A percentile compares a stretch with the other conserved stretches of the same genome.
phyloP scores from a whole-genome alignment of 2,888 invertebrate species.

The Euplagia quadripunctaria region DNA sequence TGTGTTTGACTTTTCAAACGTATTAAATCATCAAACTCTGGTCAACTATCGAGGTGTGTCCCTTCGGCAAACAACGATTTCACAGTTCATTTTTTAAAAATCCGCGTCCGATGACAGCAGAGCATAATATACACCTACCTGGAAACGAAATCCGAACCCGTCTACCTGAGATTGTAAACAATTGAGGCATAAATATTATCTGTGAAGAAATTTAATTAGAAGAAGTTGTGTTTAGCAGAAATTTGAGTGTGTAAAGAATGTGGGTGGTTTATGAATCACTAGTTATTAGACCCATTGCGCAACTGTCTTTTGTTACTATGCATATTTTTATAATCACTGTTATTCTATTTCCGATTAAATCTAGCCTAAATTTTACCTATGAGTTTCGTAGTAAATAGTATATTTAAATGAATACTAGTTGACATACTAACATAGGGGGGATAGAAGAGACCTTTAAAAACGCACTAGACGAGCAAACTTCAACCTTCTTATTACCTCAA shows the following conservation, averaged over 20 bases:
- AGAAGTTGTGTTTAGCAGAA: slow-evolving; percentile 13
- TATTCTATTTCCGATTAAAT: neutral
- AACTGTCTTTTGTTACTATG: neutral
- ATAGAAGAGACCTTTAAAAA: too few relatives aligned
- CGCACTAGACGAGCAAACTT: too few relatives aligned
- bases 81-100: slow-evolving; percentile 16
- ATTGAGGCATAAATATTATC: slow-evolving; percentile 11
- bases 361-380: neutral
- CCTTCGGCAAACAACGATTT: slow-evolving; percentile 5
- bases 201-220: slow-evolving; percentile 12
- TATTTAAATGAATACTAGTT: too few relatives aligned
- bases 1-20: neutral
- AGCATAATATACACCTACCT: slow-evolving; percentile 25
- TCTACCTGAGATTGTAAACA: slow-evolving; percentile 37
- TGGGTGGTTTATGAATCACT: slow-evolving; percentile 14
- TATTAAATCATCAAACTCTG: neutral
- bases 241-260: slow-evolving; percentile 8
- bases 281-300: neutral
- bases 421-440: too few relatives aligned
- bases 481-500: too few relatives aligned
- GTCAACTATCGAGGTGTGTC: neutral
- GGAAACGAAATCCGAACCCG: slow-evolving; percentile 27
- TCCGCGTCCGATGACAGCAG: slow-evolving; percentile 22
- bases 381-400: neutral
- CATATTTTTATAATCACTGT: neutral